Conservation (phyloP, 2,797 vertebrate genomes). For the Gypaetus barbatus region DNA sequence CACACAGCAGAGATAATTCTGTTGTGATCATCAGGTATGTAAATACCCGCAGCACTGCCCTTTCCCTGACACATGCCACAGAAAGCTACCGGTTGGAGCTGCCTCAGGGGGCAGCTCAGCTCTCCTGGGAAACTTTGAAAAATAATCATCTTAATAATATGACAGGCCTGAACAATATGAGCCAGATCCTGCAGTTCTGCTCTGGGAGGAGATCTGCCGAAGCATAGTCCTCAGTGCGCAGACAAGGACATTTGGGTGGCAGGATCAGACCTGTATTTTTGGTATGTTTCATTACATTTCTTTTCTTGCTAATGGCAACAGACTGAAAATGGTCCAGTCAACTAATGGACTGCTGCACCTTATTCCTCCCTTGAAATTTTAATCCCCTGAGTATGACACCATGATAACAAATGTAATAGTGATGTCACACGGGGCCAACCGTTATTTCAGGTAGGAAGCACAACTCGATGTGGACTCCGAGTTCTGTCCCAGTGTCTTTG, state of each 20-base stretch:
- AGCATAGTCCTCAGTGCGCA: rapidly evolving
- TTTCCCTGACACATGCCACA: slow-evolving; percentile 20
- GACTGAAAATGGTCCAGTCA: neutral
- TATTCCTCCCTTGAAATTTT: neutral
- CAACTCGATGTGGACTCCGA: rapidly evolving
- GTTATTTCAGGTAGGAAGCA: neutral
- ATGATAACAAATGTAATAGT: neutral
- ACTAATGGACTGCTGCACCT: neutral
- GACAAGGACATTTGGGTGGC: neutral
- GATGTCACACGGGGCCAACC: neutral
- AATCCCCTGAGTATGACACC: neutral
- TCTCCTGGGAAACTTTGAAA: slow-evolving; percentile 43
- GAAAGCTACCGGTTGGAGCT: slow-evolving; percentile 12
- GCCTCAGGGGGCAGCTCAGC: neutral
- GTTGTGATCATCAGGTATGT: slow-evolving; percentile 46
- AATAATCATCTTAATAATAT: slow-evolving; percentile 8
- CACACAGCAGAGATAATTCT: neutral
- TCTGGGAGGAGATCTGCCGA: rapidly evolving
- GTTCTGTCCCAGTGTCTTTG: neutral
- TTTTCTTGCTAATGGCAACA: neutral
- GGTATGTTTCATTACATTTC: neutral
- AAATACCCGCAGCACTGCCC: slow-evolving; percentile 31
- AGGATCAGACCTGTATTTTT: neutral
- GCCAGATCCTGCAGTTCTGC: slow-evolving; percentile 1
- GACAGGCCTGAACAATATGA: slow-evolving; percentile 17